Percentiles rank a stretch among this genome's conserved stretches.
Conservation (phyloP, 2,113 vertebrate genomes). For the Bujurquina vittata region DNA sequence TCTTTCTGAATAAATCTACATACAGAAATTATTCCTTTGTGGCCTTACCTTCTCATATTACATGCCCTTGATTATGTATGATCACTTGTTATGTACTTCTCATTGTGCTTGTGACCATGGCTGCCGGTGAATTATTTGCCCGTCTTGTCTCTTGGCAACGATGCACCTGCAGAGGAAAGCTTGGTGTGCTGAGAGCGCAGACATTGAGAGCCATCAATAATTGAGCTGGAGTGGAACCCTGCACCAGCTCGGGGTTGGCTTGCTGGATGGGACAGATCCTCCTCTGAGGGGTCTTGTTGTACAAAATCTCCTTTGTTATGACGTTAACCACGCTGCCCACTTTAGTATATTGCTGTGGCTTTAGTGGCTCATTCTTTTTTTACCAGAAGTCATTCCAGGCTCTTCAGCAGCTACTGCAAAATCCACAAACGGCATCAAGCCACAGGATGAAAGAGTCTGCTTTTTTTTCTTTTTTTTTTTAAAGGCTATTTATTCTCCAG, state of each 20-base stretch:
- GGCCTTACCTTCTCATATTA: conserved; percentile 28
- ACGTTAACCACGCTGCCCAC: not conserved
- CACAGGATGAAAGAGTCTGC: conserved; percentile 7
- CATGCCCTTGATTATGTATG: conserved; percentile 56
- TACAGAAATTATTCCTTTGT: conserved; percentile 41
- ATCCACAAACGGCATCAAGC: conserved; percentile 2
- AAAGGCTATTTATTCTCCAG: conserved; percentile 21
- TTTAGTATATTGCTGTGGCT: conserved; percentile 1
- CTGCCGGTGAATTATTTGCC: conserved; percentile 57
- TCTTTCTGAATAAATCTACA: conserved; percentile 67
- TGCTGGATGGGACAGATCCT: conserved; percentile 29
- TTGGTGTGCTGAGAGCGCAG: conserved; percentile 45
- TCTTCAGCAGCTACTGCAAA: conserved; percentile 11
- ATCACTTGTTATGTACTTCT: conserved; percentile 52
- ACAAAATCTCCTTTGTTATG: conserved; percentile 11
- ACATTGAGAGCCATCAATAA: conserved; percentile 77
- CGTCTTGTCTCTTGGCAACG: conserved; percentile 73
- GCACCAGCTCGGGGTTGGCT: conserved; percentile 57
- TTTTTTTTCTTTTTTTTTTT: not conserved
- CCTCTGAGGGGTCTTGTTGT: conserved; percentile 20
- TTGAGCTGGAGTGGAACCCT: conserved; percentile 72
- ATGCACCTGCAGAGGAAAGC: conserved; percentile 65
- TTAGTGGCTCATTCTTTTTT: not conserved
- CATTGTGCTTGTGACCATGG: conserved; percentile 43
- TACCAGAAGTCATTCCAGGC: conserved; percentile 5